Evolutionary conservation across 1,140 invertebrate genomes (phyloP).

Genomic region (Drosophila suzukii): DNA sequence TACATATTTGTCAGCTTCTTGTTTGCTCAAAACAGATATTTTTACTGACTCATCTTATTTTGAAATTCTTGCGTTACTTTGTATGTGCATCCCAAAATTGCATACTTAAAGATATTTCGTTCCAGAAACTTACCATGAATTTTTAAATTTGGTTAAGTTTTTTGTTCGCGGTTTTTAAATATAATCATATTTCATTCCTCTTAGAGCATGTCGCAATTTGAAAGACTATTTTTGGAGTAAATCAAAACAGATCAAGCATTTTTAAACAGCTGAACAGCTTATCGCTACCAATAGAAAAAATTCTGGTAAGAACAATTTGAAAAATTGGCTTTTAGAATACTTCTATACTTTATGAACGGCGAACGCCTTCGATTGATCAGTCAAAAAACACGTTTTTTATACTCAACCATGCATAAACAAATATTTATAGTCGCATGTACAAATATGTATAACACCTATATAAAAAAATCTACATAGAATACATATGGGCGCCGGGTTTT

Average conservation of each 20-base stretch:
- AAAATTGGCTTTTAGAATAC: too few relatives aligned
- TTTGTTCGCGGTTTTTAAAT: too few relatives aligned
- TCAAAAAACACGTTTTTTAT: background rate
- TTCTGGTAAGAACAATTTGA: too few relatives aligned
- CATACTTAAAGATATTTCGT: background rate
- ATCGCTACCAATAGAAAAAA: too few relatives aligned
- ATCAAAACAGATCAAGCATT: too few relatives aligned
- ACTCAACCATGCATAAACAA: slow-evolving; percentile 27
- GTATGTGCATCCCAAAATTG: background rate
- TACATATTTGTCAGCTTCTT: background rate
- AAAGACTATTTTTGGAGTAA: too few relatives aligned
- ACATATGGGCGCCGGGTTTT: background rate
- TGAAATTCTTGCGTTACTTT: background rate
- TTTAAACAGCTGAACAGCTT: too few relatives aligned
- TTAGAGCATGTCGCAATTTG: too few relatives aligned
- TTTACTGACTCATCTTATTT: slow-evolving; percentile 22
- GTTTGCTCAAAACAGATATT: background rate
- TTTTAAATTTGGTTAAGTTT: too few relatives aligned
- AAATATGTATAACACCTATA: background rate
- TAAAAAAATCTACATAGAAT: background rate
- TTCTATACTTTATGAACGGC: too few relatives aligned
- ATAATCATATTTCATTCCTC: too few relatives aligned
- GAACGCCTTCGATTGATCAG: background rate
- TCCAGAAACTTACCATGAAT: too few relatives aligned
- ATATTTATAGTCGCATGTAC: slow-evolving; percentile 19